Conservation (phyloP, 2,113 vertebrate genomes). For the Phaethon lepturus region DNA sequence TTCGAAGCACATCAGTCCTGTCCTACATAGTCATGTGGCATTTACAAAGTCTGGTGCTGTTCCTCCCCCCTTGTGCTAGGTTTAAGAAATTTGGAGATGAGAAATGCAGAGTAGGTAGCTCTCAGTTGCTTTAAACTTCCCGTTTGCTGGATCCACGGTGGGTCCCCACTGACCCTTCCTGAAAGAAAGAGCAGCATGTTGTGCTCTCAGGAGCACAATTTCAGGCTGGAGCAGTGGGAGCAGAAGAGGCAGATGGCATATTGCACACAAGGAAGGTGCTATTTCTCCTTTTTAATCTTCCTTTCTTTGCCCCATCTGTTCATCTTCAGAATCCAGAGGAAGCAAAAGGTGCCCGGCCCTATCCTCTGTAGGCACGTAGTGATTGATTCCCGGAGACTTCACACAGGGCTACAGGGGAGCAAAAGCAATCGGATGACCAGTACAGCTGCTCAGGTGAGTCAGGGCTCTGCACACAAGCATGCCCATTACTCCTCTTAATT, state of each 20-base stretch:
- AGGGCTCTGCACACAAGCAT: background rate
- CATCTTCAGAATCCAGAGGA: background rate
- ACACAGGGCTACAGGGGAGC: accelerated
- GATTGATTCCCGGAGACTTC: background rate
- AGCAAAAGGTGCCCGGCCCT: background rate
- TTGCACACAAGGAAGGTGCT: background rate
- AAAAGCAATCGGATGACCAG: background rate
- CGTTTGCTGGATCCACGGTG: accelerated
- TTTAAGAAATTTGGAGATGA: background rate
- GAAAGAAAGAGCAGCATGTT: background rate
- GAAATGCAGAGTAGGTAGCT: background rate
- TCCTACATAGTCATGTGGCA: background rate
- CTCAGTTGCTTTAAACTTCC: background rate
- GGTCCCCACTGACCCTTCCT: background rate
- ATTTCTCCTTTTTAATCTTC: background rate
- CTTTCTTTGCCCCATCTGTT: background rate
- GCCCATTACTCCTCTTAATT: background rate
- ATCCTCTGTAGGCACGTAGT: background rate
- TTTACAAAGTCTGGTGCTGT: background rate
- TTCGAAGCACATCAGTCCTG: background rate
- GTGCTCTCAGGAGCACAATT: background rate
- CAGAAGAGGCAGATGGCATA: background rate
- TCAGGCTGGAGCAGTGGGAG: background rate
- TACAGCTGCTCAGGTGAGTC: background rate
- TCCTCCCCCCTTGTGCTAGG: background rate